A percentile compares a stretch with the other conserved stretches of the same genome.
Conservation (phyloP, 2,113 vertebrate species). For the Aphelocoma coerulescens region DNA sequence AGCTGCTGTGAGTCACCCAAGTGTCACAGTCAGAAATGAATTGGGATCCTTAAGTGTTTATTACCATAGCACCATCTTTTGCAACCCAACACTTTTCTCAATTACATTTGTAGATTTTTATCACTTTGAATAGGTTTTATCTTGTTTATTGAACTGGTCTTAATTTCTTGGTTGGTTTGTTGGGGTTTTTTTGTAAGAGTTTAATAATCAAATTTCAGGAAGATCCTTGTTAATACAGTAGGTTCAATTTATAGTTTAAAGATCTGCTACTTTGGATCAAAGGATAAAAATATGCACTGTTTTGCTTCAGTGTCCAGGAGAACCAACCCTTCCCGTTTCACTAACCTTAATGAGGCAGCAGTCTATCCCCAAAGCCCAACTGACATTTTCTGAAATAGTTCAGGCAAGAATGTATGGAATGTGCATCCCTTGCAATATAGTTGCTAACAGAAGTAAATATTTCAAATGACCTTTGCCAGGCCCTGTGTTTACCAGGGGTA, state of each 20-base stretch:
- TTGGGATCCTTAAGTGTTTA: neutral
- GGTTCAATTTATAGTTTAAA: neutral
- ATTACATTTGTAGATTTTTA: neutral
- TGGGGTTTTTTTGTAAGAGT: neutral
- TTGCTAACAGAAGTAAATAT: constrained; percentile 13
- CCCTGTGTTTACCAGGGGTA: neutral
- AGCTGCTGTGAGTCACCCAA: neutral
- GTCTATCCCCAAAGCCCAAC: constrained; percentile 26
- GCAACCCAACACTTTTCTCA: neutral
- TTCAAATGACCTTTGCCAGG: neutral
- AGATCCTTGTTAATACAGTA: neutral
- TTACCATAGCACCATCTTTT: neutral
- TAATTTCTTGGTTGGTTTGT: neutral
- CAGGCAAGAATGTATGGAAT: neutral
- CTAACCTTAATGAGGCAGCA: constrained; percentile 41
- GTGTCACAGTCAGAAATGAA: neutral
- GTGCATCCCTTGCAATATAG: neutral
- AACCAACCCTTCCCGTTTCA: neutral
- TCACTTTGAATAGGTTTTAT: neutral
- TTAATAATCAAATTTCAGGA: neutral
- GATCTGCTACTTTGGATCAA: neutral
- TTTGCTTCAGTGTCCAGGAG: neutral
- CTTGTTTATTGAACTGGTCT: neutral
- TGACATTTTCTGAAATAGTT: constrained; percentile 7
- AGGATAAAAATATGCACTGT: neutral